phyloP scores from a whole-genome alignment of 2,797 vertebrate species.

The Clarias platycephalus region DNA sequence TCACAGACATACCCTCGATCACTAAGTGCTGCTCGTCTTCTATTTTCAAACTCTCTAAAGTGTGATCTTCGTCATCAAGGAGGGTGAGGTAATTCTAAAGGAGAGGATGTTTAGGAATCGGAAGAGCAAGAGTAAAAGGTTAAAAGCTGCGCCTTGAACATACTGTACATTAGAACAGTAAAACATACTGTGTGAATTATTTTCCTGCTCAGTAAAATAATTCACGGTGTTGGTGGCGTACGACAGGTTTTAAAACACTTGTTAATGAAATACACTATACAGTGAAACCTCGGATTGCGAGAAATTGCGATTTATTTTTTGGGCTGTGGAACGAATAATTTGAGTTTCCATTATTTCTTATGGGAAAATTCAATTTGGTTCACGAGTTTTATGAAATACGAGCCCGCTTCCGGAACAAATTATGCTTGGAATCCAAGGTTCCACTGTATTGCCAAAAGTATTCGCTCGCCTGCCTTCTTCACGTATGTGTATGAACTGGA shows the following conservation, averaged over 20 bases:
- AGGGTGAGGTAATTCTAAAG: slow-evolving; percentile 93
- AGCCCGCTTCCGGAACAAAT: no score
- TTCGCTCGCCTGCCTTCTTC: no score
- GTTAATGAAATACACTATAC: not conserved
- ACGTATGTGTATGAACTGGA: no score
- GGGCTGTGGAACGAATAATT: no score
- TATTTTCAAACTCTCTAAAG: slow-evolving; percentile 92
- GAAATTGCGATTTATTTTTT: no score
- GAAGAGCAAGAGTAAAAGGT: not conserved
- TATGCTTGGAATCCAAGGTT: no score
- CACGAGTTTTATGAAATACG: no score
- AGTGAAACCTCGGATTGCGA: no score
- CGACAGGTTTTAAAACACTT: not conserved
- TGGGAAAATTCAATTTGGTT: no score
- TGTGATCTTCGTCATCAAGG: slow-evolving; percentile 96
- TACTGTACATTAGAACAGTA: not conserved
- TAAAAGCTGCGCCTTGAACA: not conserved
- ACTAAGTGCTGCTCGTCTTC: slow-evolving; percentile 96
- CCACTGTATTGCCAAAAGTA: no score
- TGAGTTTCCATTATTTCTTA: no score
- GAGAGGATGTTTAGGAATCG: not conserved
- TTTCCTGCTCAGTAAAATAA: not conserved
- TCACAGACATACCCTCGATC: slow-evolving; percentile 85
- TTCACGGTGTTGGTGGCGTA: not conserved
- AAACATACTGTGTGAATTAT: no score